phyloP scores from a whole-genome alignment of 1,140 invertebrate species.

The Drosophila sulfurigaster region DNA sequence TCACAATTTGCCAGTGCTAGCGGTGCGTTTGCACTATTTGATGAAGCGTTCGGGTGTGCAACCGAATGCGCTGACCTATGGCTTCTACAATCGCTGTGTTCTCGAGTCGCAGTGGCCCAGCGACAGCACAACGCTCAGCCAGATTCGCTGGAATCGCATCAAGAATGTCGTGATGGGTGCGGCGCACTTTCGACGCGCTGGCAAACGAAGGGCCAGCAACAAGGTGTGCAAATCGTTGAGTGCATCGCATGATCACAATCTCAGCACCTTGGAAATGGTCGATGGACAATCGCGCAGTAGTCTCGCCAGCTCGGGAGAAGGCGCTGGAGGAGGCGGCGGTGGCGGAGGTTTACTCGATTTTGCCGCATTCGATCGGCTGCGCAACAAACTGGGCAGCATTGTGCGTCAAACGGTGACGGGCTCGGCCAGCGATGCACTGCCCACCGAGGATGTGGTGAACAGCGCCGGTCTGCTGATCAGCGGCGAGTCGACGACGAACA shows the following conservation, averaged over 20 bases:
- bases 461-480: slow-evolving; percentile 88
- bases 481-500: slow-evolving; percentile 44
- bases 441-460: slow-evolving; percentile 84
- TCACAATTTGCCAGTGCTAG: slow-evolving; percentile 96
- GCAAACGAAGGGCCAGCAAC: slow-evolving; percentile 86
- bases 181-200: slow-evolving; percentile 93
- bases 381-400: slow-evolving; percentile 88
- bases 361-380: slow-evolving; percentile 87
- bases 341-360: slow-evolving; percentile 85
- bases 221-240: slow-evolving; percentile 85
- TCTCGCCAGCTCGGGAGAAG: slow-evolving; percentile 84
- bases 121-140: slow-evolving; percentile 91
- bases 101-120: slow-evolving; percentile 97
- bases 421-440: slow-evolving; percentile 67
- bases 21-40: slow-evolving; percentile 96
- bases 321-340: slow-evolving; percentile 46
- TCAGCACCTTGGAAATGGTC: slow-evolving; percentile 85
- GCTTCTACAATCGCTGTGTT: slow-evolving; percentile 91
- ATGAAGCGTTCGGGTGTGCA: slow-evolving; percentile 98
- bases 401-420: slow-evolving; percentile 86
- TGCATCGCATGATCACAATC: slow-evolving; percentile 79
- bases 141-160: slow-evolving; percentile 96
- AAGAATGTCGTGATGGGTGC: slow-evolving; percentile 96
- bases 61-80: slow-evolving; percentile 99
- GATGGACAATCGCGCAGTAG: slow-evolving; percentile 86